phyloP scores from a whole-genome alignment of 2,888 invertebrate species.

The Zhuqinia jingwanae region DNA sequence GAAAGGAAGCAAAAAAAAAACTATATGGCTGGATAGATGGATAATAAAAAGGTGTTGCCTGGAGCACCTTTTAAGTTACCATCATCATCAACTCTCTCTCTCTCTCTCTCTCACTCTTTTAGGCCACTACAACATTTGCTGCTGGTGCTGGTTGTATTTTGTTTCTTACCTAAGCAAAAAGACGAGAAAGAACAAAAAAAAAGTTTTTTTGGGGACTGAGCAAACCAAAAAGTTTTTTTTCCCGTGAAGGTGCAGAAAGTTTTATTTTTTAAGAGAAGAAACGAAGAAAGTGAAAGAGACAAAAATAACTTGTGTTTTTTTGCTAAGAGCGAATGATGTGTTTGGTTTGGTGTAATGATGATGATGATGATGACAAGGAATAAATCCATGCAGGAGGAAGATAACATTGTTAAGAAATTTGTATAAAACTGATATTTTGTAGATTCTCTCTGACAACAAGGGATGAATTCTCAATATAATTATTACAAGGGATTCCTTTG shows the following conservation, averaged over 20 bases:
- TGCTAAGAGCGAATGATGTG: constrained; percentile 21
- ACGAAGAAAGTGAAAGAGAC: no score
- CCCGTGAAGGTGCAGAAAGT: not conserved
- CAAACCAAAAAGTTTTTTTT: constrained; percentile 3
- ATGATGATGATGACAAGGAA: not conserved
- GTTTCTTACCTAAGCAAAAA: constrained; percentile 4
- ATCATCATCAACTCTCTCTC: not conserved
- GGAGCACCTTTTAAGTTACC: constrained; percentile 47
- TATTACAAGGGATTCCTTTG: no score
- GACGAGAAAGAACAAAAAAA: constrained; percentile 23
- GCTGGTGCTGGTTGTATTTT: not conserved
- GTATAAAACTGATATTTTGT: no score
- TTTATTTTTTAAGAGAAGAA: constrained; percentile 1
- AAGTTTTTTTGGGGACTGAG: not conserved
- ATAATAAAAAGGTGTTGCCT: constrained; percentile 58
- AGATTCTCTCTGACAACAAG: no score
- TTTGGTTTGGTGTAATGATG: constrained; percentile 10
- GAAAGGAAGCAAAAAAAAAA: not conserved
- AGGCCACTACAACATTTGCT: not conserved
- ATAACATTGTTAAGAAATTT: no score
- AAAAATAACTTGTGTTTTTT: not conserved
- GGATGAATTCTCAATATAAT: no score
- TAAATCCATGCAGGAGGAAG: not conserved
- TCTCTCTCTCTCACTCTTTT: not conserved
- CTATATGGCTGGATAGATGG: constrained; percentile 37